These are phyloP conservation scores for Gephyroberyx darwinii DNA, from an alignment of 2,797 vertebrate genomes.

Conservation along the genomic window DNA sequence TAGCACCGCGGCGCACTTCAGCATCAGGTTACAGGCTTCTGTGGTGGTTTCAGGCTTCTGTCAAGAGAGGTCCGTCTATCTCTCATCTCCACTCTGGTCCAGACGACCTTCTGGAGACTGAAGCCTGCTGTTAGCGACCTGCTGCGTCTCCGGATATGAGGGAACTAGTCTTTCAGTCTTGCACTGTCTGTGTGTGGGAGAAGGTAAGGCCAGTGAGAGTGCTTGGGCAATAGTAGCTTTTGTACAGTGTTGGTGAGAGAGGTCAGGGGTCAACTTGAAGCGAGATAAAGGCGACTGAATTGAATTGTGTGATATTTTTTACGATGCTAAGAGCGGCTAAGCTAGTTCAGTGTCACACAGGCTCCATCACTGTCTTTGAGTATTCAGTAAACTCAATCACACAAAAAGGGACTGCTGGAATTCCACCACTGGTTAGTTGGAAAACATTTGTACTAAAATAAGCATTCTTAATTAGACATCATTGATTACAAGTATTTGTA, in stretches of 20 bases:
- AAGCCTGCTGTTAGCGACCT: conserved; percentile 22
- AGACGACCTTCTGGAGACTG: conserved; percentile 28
- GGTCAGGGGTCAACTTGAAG: background rate
- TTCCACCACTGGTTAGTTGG: background rate
- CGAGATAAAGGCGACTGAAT: conserved; percentile 8
- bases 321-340: conserved; percentile 1
- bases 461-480: background rate
- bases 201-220: conserved; percentile 76
- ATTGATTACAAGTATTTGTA: background rate
- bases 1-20: conserved; percentile 68
- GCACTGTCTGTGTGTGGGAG: conserved; percentile 82
- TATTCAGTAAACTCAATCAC: background rate
- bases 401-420: conserved; percentile 5
- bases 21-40: conserved; percentile 77
- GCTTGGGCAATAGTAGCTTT: conserved; percentile 8
- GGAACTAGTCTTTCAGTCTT: conserved; percentile 82
- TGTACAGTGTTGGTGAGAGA: conserved; percentile 9
- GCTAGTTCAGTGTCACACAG: conserved; percentile 17
- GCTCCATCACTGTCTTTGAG: conserved; percentile 7
- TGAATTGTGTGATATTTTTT: conserved; percentile 36
- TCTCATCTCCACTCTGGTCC: conserved; percentile 17
- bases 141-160: conserved; percentile 75
- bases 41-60: conserved; percentile 51
- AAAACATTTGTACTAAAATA: conserved; percentile 1
- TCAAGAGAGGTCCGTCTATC: conserved; percentile 32